Conservation (phyloP, 2,797 vertebrate species). For the Linurgus olivaceus region DNA sequence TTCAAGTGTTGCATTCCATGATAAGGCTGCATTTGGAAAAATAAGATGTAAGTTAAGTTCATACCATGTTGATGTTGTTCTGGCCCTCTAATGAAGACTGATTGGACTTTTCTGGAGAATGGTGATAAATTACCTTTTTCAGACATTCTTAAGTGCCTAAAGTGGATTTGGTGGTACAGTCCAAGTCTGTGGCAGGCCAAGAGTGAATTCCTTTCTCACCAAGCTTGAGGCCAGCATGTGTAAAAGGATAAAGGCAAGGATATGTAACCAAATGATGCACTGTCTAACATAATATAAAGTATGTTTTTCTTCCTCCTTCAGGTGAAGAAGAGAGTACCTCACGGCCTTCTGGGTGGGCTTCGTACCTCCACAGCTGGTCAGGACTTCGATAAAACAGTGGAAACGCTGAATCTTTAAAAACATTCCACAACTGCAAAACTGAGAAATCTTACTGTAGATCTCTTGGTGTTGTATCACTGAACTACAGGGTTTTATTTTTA, state of each 20-base stretch:
- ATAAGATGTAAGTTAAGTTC: background rate
- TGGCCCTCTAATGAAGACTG: background rate
- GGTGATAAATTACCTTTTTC: background rate
- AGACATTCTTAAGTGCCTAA: background rate
- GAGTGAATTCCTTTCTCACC: background rate
- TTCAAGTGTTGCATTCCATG: background rate
- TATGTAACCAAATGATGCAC: background rate
- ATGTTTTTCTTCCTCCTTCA: slow-evolving; percentile 57
- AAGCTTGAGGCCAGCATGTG: background rate
- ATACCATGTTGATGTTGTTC: background rate
- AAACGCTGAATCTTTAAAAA: background rate
- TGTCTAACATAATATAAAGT: background rate
- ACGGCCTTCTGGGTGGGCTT: slow-evolving; percentile 90
- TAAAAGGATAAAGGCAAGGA: background rate
- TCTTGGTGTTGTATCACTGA: background rate
- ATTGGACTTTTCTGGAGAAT: background rate
- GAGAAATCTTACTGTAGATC: background rate
- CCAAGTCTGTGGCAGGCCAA: background rate
- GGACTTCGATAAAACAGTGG: slow-evolving; percentile 82
- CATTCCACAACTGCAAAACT: slow-evolving; percentile 31
- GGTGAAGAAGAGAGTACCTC: slow-evolving; percentile 86
- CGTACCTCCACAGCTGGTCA: slow-evolving; percentile 97
- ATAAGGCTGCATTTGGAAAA: background rate
- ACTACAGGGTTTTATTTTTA: background rate
- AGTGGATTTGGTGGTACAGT: background rate